Evolutionary conservation across 2,888 invertebrate species (phyloP), one percentile per base, ranked within the genome.

Genomic region (Drosophila acutilabella): DNA sequence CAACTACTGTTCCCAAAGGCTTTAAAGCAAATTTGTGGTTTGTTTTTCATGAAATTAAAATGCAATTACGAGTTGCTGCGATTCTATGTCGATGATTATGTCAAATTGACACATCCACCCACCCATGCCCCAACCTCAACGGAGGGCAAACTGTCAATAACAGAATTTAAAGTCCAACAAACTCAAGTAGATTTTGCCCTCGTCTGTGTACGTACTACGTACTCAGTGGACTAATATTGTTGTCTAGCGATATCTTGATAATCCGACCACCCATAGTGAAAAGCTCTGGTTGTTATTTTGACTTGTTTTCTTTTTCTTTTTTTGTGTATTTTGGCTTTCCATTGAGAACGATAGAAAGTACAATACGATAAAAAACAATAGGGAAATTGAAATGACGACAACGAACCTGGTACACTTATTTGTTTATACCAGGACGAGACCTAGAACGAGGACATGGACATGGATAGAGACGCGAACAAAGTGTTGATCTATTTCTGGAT

Each of bases 401-500:
- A 59, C 26, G 42, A 38, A 50, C 52, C 36, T 44, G 45, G 38
- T 36, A 36, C 45, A 56, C 36, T 36, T 44, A 42, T 20, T 33
- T 44, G 38, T 13, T 23, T 38, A 42, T 14, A 11, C n/a, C 6
- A 8, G 11, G 36, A 36, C 36, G 36, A 13, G 30, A 36, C 36
- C 36, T 13, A 13, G 41, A 20, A 18, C 20, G 52, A 64, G 59
- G 52, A 59, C 54, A 40, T 6, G 30, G 30, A 41, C 36, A 48
- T 44, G 54, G 53, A 51, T 61, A 47, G 68, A 38, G 48, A 53
- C 59, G 36, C 13, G 13, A 14, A 40, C 74, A 65, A 59, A 66
- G 71, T 75, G 66, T 85, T 74, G 86, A 82, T 83, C 82, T 83
- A 88, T 83, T 83, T 83, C 86, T 67, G 81, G 74, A 89, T 89